Percentiles rank a stretch among this genome's conserved stretches.
Evolutionary conservation across 2,797 vertebrate genomes (phyloP).

Genomic region (Sparidentex hasta): DNA sequence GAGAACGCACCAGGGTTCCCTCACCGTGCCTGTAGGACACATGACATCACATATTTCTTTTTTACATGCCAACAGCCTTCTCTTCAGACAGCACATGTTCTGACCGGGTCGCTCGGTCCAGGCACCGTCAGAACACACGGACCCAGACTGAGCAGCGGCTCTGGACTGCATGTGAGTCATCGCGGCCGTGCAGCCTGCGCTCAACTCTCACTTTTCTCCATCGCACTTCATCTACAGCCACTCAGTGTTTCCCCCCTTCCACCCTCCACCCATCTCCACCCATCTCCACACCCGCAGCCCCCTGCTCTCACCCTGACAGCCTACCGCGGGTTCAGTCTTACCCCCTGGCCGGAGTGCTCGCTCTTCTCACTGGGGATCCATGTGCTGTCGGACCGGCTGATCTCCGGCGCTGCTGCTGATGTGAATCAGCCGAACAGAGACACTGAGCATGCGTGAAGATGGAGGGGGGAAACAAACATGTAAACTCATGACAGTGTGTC

Average conservation of each 20-base stretch:
- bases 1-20: constrained; percentile 16
- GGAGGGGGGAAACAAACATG: not conserved
- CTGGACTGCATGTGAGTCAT: constrained; percentile 59
- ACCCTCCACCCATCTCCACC: no score
- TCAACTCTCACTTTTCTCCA: constrained; percentile 24
- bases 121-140: not conserved
- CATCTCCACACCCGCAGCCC: not conserved
- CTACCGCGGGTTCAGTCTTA: constrained; percentile 51
- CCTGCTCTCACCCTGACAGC: not conserved
- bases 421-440: constrained; percentile 22
- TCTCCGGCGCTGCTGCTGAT: constrained; percentile 51
- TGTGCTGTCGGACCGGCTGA: constrained; percentile 48
- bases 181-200: constrained; percentile 41
- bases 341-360: constrained; percentile 59
- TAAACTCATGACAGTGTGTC: not conserved
- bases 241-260: not conserved
- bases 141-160: not conserved
- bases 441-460: constrained; percentile 72
- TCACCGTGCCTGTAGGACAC: not conserved
- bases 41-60: not conserved
- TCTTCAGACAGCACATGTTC: not conserved
- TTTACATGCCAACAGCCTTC: no score
- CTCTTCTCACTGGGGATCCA: constrained; percentile 70
- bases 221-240: constrained; percentile 20
- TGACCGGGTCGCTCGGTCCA: no score